phyloP scores from a whole-genome alignment of 2,797 vertebrate species.

The Diceros bicornis region DNA sequence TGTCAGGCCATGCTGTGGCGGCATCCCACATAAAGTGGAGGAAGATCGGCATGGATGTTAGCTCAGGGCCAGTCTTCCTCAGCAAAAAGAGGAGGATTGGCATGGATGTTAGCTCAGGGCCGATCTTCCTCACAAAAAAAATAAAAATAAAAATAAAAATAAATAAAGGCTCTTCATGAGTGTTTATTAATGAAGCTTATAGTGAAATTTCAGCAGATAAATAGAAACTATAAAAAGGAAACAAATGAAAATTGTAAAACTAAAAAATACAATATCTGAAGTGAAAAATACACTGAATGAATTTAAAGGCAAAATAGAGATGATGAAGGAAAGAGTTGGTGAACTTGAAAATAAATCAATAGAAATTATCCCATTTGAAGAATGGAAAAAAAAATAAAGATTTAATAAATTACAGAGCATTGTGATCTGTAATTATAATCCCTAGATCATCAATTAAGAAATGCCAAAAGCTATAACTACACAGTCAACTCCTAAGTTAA shows the following conservation, averaged over 20 bases:
- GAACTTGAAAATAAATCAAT: background rate
- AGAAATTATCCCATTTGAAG: background rate
- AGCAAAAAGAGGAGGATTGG: too few relatives aligned
- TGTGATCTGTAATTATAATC: background rate
- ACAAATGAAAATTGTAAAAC: background rate
- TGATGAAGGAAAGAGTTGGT: background rate
- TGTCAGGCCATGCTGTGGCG: too few relatives aligned
- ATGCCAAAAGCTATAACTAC: background rate
- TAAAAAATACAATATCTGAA: background rate
- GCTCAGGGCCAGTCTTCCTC: too few relatives aligned
- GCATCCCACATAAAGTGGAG: too few relatives aligned
- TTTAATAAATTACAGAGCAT: background rate
- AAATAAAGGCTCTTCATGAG: too few relatives aligned
- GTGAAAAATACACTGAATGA: background rate
- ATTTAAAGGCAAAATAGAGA: background rate
- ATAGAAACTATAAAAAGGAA: background rate
- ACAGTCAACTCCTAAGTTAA: background rate
- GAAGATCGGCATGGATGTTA: too few relatives aligned
- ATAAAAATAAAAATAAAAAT: too few relatives aligned
- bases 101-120: too few relatives aligned
- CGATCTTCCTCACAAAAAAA: too few relatives aligned
- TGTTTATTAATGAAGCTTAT: too few relatives aligned
- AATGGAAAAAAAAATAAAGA: background rate
- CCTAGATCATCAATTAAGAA: background rate
- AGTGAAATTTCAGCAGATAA: background rate